phyloP scores from a whole-genome alignment of 2,797 vertebrate species.

The Lithobates pipiens region DNA sequence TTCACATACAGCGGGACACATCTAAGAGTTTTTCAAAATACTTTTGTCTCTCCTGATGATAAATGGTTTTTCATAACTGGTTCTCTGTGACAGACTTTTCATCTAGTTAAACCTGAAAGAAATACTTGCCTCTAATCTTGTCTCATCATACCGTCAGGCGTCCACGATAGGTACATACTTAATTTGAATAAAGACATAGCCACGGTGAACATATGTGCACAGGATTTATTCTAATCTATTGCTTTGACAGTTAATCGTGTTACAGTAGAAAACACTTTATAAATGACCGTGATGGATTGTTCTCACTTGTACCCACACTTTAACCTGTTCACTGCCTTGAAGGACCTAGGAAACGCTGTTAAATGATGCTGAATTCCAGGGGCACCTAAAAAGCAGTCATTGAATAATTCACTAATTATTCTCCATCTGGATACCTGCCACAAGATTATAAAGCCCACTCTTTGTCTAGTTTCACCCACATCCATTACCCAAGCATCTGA shows the following conservation, averaged over 20 bases:
- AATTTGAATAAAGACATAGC: constrained; percentile 46
- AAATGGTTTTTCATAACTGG: constrained; percentile 3
- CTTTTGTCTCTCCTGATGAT: neutral
- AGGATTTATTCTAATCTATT: constrained; percentile 60
- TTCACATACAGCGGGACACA: neutral
- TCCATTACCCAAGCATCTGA: no score
- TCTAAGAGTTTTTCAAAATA: neutral
- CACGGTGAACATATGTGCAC: constrained; percentile 54
- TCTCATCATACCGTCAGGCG: neutral
- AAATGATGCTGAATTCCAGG: no score
- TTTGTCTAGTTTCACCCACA: no score
- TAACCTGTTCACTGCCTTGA: constrained; percentile 7
- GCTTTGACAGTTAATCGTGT: constrained; percentile 54
- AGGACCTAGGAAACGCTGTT: no score
- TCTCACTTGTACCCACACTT: constrained; percentile 18
- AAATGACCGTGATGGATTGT: constrained; percentile 43
- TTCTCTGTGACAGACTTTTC: neutral
- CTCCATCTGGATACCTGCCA: no score
- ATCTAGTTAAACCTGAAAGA: neutral
- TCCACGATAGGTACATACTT: constrained; percentile 7
- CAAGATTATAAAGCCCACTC: no score
- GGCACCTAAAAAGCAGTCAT: no score
- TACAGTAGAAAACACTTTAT: constrained; percentile 48
- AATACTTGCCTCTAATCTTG: constrained; percentile 13
- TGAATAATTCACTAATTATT: no score